phyloP scores from a whole-genome alignment of 92 coral and sea anemone species.

The Muricea muricata region DNA sequence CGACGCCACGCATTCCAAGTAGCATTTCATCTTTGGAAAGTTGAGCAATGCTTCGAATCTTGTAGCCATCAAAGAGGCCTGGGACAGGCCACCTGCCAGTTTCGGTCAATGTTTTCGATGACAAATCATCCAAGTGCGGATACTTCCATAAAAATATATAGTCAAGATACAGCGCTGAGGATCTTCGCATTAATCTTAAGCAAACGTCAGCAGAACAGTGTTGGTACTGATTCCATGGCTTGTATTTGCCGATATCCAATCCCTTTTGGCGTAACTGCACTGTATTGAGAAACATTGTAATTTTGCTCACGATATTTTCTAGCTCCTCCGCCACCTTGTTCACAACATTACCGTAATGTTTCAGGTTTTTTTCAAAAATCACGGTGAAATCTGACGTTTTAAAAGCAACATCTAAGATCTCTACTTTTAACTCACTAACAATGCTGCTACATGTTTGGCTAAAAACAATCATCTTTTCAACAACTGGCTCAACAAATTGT shows the following conservation, averaged over 20 bases:
- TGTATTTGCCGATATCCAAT: slow-evolving; percentile 71
- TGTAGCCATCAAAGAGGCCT: slow-evolving; percentile 91
- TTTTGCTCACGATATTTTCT: slow-evolving; percentile 67
- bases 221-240: slow-evolving; percentile 73
- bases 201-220: slow-evolving; percentile 89
- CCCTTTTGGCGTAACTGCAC: slow-evolving; percentile 90
- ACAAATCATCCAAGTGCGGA: slow-evolving; percentile 92
- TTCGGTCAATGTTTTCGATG: slow-evolving; percentile 68
- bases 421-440: slow-evolving; percentile 66
- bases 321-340: slow-evolving; percentile 60
- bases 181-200: slow-evolving; percentile 74
- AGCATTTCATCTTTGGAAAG: slow-evolving; percentile 65
- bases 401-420: slow-evolving; percentile 72
- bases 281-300: slow-evolving; percentile 75
- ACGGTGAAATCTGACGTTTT: slow-evolving; percentile 79
- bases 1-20: slow-evolving; percentile 91
- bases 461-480: slow-evolving; percentile 68
- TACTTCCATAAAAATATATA: slow-evolving; percentile 85
- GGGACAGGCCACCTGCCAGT: slow-evolving; percentile 90
- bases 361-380: slow-evolving; percentile 73
- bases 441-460: slow-evolving; percentile 64
- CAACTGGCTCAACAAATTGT: slow-evolving; percentile 69
- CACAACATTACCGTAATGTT: slow-evolving; percentile 62
- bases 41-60: slow-evolving; percentile 77
- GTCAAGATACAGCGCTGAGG: slow-evolving; percentile 78